Percentiles rank a stretch among this genome's conserved stretches.
phyloP scores from a whole-genome alignment of 1,140 invertebrate genomes.

The Phocides pigmalion region DNA sequence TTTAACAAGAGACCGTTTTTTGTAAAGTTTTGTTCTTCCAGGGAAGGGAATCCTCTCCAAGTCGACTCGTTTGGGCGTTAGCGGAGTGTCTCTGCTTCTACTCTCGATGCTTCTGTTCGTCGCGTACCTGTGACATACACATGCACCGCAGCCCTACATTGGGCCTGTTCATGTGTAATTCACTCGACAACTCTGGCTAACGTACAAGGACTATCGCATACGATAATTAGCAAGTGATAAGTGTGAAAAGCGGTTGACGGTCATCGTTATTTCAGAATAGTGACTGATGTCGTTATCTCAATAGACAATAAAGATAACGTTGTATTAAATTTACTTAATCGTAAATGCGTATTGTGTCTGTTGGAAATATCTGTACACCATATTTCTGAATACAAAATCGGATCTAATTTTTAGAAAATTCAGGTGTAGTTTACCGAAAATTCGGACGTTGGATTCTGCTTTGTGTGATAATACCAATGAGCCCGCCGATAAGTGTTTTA shows the following conservation, averaged over 20 bases:
- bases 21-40: slow-evolving; percentile 37
- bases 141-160: slow-evolving; percentile 40
- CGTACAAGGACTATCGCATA: background rate
- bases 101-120: slow-evolving; percentile 59
- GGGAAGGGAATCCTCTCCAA: slow-evolving; percentile 71
- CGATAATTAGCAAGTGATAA: background rate
- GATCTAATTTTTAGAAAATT: too few relatives aligned
- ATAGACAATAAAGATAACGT: background rate
- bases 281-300: background rate
- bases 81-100: slow-evolving; percentile 57
- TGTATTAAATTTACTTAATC: background rate
- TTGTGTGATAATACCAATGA: too few relatives aligned
- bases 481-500: too few relatives aligned
- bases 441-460: too few relatives aligned
- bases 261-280: background rate
- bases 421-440: too few relatives aligned
- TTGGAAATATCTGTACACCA: too few relatives aligned
- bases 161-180: slow-evolving; percentile 41
- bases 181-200: slow-evolving; percentile 6
- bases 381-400: too few relatives aligned
- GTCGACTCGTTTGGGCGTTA: slow-evolving; percentile 53
- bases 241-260: background rate
- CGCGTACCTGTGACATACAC: slow-evolving; percentile 58
- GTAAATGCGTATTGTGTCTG: too few relatives aligned
- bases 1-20: too few relatives aligned